Evolutionary conservation across 1,140 invertebrate genomes (phyloP), one percentile per base, ranked within the genome.

Genomic region (Sycophaga agraensis): DNA sequence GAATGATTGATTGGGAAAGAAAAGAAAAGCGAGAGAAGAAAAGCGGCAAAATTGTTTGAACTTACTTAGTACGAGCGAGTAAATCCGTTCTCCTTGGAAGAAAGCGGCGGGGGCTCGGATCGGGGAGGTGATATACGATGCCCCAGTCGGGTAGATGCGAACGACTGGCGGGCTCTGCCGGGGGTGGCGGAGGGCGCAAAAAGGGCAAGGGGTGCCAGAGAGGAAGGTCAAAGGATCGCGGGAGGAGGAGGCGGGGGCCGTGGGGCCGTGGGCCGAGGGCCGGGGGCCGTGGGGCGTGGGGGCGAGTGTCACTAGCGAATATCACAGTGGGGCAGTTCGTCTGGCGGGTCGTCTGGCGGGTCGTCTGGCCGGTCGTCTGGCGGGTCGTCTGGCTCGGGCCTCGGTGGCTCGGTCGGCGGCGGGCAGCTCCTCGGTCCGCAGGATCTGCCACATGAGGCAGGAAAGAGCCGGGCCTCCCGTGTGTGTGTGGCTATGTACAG

Each of bases 241-340:
- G 26, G 43, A 9, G 4, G 12, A 45, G 22, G 9, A 48, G 26
- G 26, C 17, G 37, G 31, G 37, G 48, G 22, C 2, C 17, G 31
- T 14, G 31, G 31, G 17, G 37, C n/a, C n/a, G n/a, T n/a, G n/a
- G n/a, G n/a, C n/a, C n/a, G n/a, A n/a, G n/a, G n/a, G n/a, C n/a
- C n/a, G n/a, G n/a, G n/a, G n/a, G n/a, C n/a, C n/a, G n/a, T n/a
- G n/a, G n/a, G n/a, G n/a, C n/a, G n/a, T n/a, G n/a, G n/a, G n/a
- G n/a, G n/a, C n/a, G n/a, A 50, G 35, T 68, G 67, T 68, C 67
- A 68, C 67, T 61, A 56, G 37, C 39, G 53, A 68, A 58, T 69
- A 70, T 70, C 68, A 70, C 68, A 70, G 68, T 65, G 55, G 53
- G 66, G 59, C 56, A 65, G 59, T 56, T 39, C 42, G 40, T 64